These are phyloP conservation scores for Rhynchomys soricoides DNA, from an alignment of 2,113 vertebrate species.

Conservation along the genomic window DNA sequence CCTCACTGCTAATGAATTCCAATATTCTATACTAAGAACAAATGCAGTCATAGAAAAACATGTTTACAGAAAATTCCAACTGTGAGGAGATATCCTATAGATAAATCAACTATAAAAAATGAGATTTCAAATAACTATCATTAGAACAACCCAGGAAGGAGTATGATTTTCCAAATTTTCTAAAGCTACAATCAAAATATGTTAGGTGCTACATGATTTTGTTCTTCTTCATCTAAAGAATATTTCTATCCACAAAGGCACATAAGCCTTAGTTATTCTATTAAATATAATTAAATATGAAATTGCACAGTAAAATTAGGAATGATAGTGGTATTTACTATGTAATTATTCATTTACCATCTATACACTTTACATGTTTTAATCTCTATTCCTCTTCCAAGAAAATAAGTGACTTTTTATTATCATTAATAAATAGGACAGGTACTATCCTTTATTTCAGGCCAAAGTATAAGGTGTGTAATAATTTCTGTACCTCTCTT, in stretches of 20 bases:
- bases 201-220: background rate
- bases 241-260: background rate
- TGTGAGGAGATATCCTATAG: background rate
- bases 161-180: background rate
- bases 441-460: background rate
- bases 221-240: slow-evolving; percentile 45
- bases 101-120: background rate
- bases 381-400: background rate
- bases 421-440: background rate
- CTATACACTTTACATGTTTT: background rate
- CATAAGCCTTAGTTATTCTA: background rate
- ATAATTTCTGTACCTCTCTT: background rate
- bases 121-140: background rate
- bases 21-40: background rate
- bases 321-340: background rate
- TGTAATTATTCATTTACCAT: background rate
- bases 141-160: background rate
- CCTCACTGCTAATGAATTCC: background rate
- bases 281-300: background rate
- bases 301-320: background rate
- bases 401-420: background rate
- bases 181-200: background rate
- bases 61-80: background rate
- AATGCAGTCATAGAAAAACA: background rate
- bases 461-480: background rate